A percentile compares a stretch with the other conserved stretches of the same genome.
Evolutionary conservation across 1,140 invertebrate genomes (phyloP).

Genomic region (Pseudomyrmex flavicornis): DNA sequence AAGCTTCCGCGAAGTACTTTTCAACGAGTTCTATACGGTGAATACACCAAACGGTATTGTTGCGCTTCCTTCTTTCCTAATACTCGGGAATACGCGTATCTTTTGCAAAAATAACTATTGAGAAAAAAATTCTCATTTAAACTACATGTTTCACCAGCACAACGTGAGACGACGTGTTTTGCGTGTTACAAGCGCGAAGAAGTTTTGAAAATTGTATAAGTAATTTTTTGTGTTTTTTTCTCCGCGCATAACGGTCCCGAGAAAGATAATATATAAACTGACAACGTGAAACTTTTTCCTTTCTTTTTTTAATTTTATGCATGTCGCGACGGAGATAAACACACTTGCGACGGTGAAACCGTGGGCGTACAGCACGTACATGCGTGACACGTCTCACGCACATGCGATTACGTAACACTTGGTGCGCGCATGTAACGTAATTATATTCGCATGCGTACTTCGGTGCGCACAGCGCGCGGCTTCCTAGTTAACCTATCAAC

Average conservation of each 20-base stretch:
- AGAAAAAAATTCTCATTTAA: no score
- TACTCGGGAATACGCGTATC: not conserved
- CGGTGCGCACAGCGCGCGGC: conserved; percentile 57
- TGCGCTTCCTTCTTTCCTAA: conserved; percentile 55
- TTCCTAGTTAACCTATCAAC: conserved; percentile 78
- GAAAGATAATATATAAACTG: conserved; percentile 4
- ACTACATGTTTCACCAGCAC: no score
- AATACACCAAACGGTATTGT: conserved; percentile 64
- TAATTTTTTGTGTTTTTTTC: no score
- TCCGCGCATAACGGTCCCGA: not conserved
- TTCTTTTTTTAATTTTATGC: not conserved
- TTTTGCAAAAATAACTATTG: conserved; percentile 3
- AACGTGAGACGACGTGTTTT: not conserved
- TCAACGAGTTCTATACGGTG: conserved; percentile 66
- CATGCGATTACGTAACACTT: conserved; percentile 63
- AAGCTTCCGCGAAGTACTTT: conserved; percentile 73
- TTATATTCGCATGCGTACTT: conserved; percentile 63
- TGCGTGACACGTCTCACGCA: conserved; percentile 65
- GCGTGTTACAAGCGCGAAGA: not conserved
- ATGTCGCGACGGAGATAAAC: not conserved
- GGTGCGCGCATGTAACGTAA: conserved; percentile 62
- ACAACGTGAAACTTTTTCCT: not conserved
- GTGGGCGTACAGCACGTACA: conserved; percentile 64
- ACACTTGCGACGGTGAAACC: not conserved
- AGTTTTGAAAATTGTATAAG: not conserved